Conservation (phyloP, 2,888 invertebrate genomes). For the Dryomyza anilis region DNA sequence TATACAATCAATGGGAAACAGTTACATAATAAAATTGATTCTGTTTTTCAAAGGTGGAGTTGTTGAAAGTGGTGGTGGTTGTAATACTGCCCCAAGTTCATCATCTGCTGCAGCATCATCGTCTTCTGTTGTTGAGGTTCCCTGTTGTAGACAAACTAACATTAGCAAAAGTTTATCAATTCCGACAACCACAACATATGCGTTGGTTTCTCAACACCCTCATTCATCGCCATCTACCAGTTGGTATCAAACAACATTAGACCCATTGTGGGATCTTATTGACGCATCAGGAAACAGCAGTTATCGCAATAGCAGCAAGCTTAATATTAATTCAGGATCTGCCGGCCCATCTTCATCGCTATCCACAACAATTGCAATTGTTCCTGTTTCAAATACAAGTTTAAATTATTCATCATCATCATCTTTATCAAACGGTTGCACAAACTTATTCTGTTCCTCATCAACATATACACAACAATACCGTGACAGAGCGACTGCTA, state of each 20-base stretch:
- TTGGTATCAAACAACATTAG: not conserved
- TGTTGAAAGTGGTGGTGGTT: not conserved
- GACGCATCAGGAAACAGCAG: not conserved
- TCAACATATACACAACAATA: too few relatives aligned
- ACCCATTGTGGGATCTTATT: slow-evolving; percentile 11
- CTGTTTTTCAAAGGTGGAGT: slow-evolving; percentile 2
- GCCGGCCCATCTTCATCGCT: not conserved
- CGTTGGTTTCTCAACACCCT: not conserved
- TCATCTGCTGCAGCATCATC: slow-evolving; percentile 7
- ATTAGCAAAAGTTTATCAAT: not conserved
- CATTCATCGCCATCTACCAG: slow-evolving; percentile 1
- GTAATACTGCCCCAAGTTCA: slow-evolving; percentile 4
- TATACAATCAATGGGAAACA: not conserved
- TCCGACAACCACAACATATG: not conserved
- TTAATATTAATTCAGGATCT: not conserved
- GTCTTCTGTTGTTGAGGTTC: not conserved
- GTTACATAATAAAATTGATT: not conserved
- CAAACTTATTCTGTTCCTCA: not conserved
- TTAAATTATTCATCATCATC: not conserved
- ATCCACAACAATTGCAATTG: not conserved
- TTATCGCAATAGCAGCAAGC: not conserved
- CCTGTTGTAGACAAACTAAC: not conserved
- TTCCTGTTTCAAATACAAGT: not conserved
- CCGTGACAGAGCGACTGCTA: too few relatives aligned
- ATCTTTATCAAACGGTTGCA: not conserved